phyloP scores from a whole-genome alignment of 1,140 invertebrate genomes.

The Elymnias hypermnestra region DNA sequence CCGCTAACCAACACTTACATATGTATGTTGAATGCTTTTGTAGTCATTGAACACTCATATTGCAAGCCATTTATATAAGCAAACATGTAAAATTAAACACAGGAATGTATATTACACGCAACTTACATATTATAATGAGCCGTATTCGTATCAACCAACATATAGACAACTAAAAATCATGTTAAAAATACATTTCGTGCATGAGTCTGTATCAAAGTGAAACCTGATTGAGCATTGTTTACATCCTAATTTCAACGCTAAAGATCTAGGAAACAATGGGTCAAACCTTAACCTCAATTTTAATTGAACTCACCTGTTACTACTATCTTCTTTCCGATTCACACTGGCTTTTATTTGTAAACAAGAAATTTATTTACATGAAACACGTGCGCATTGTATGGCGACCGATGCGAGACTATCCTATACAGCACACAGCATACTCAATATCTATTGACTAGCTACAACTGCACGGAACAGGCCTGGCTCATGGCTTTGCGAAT shows the following conservation, averaged over 20 bases:
- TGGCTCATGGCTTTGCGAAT: slow-evolving; percentile 42
- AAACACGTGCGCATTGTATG: slow-evolving; percentile 36
- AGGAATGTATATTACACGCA: too few relatives aligned
- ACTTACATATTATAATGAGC: too few relatives aligned
- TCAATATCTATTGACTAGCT: too few relatives aligned
- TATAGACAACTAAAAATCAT: too few relatives aligned
- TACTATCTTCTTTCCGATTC: slow-evolving; percentile 45
- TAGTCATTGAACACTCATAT: too few relatives aligned
- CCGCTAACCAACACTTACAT: too few relatives aligned
- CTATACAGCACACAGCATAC: background rate
- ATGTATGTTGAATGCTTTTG: too few relatives aligned
- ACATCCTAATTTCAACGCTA: slow-evolving; percentile 3
- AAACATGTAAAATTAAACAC: too few relatives aligned
- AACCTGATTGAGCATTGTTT: slow-evolving; percentile 13
- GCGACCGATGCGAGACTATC: slow-evolving; percentile 40
- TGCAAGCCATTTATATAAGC: too few relatives aligned
- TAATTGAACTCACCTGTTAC: slow-evolving; percentile 54
- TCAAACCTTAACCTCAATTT: slow-evolving; percentile 41
- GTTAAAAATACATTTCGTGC: too few relatives aligned
- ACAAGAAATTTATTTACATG: slow-evolving; percentile 34
- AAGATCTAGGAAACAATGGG: slow-evolving; percentile 13
- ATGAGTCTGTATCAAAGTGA: too few relatives aligned
- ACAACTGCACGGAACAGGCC: slow-evolving; percentile 10
- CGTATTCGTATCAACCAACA: too few relatives aligned
- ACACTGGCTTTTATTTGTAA: slow-evolving; percentile 58